Conservation (phyloP, 2,888 invertebrate species). For the Odontothrips loti region DNA sequence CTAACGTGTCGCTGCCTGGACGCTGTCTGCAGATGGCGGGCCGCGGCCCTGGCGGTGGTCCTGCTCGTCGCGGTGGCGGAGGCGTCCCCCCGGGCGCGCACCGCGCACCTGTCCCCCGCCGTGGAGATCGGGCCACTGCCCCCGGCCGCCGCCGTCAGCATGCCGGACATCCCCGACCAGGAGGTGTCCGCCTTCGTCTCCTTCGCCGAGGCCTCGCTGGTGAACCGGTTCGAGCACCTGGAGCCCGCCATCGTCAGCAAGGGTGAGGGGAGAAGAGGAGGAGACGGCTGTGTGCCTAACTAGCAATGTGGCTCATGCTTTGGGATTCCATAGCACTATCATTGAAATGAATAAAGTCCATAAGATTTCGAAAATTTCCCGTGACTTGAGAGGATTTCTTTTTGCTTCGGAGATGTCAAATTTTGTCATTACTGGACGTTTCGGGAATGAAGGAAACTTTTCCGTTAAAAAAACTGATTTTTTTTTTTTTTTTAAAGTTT, state of each 20-base stretch:
- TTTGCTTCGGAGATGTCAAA: too few relatives aligned
- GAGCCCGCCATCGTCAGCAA: slow-evolving; percentile 19
- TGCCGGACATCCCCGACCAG: slow-evolving; percentile 7
- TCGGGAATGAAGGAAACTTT: too few relatives aligned
- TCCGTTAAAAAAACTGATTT: too few relatives aligned
- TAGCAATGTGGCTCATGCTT: too few relatives aligned
- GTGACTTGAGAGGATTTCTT: too few relatives aligned
- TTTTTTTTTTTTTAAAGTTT: too few relatives aligned
- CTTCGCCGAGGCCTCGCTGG: not conserved
- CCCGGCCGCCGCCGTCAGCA: not conserved
- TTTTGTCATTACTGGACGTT: too few relatives aligned
- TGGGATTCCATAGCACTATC: too few relatives aligned
- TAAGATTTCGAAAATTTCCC: too few relatives aligned
- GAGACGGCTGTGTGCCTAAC: too few relatives aligned
- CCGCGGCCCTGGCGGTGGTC: not conserved
- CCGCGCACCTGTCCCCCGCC: slow-evolving; percentile 3
- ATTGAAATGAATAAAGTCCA: too few relatives aligned
- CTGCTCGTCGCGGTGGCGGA: not conserved
- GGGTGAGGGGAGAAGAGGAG: not conserved
- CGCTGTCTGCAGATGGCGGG: not conserved
- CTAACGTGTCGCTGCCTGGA: too few relatives aligned
- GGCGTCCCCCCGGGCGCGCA: not conserved
- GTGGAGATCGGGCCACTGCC: slow-evolving; percentile 2
- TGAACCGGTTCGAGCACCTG: slow-evolving; percentile 12
- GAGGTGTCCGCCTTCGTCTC: not conserved